Base-by-base conservation (phyloP, 2,113 vertebrate species). In the Phoxinus phoxinus region DNA sequence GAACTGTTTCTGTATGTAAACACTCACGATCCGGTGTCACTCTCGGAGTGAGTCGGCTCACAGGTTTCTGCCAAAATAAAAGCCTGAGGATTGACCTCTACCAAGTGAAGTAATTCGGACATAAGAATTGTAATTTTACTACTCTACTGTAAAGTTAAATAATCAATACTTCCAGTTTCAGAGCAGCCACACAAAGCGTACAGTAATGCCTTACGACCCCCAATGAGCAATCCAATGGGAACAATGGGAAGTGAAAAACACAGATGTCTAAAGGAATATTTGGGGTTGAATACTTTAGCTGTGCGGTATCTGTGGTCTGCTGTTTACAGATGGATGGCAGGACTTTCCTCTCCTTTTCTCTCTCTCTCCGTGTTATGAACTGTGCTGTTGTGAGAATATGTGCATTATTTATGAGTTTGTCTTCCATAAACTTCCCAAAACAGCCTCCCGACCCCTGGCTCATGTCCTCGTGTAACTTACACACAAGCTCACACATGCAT, bases 321-420 rank as follows among this genome's bases (percentile, higher is more conserved):
- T 77, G 75, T 56, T 56, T 77, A 32, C 53, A 37, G 51, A 78
- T 59, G 75, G 19, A 76, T 78, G 51, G 51, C 48, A 58, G 27
- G 19, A 35, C 51, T 35, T 58, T n/a, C 10, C 75, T 58, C 35
- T 37, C 48, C 51, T 58, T 11, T 37, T 78, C 19, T 78, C 32
- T n/a, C 25, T 10, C 46, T 32, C 27, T 73, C 6, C 5, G 15
- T 44, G n/a, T 58, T 58, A 35, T 58, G 17, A 37, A 35, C 30
- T 67, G 15, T 73, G 37, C 25, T 59, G 30, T 72, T 30, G 46
- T 48, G 17, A 87, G 71, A 85, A 71, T 76, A 85, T 48, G 30
- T 53, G 27, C 23, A 12, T 77, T 56, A 67, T 59, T 77, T 25
- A 21, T 67, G 65, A 76, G 23, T 76, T 76, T 73, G 53, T 84